A percentile compares a stretch with the other conserved stretches of the same genome.
These are phyloP conservation scores for Hirtodrosophila cameraria DNA, from an alignment of 2,888 invertebrate species.

Conservation along the genomic window DNA sequence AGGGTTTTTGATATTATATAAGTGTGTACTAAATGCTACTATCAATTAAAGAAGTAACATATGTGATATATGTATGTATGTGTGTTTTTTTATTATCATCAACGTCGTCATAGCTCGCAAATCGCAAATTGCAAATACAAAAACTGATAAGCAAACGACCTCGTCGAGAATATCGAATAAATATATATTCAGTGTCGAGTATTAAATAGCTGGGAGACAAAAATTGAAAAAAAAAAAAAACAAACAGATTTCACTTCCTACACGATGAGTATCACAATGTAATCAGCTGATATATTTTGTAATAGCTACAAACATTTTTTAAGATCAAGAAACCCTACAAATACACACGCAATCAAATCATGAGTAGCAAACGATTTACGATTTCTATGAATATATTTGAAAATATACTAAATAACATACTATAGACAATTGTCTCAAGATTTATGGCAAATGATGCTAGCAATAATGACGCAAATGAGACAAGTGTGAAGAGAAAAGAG, in stretches of 20 bases:
- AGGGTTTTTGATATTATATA: conserved; percentile 12
- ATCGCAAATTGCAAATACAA: conserved; percentile 33
- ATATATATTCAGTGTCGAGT: not conserved
- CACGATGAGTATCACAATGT: not conserved
- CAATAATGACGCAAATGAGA: conserved; percentile 57
- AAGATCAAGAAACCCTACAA: conserved; percentile 64
- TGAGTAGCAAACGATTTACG: conserved; percentile 22
- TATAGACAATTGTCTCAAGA: conserved; percentile 34
- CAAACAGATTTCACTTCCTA: conserved; percentile 7
- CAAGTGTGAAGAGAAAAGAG: not conserved
- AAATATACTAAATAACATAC: too few relatives aligned
- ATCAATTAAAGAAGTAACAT: not conserved
- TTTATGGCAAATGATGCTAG: conserved; percentile 40
- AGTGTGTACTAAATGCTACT: conserved; percentile 24
- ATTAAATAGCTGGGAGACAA: conserved; percentile 13
- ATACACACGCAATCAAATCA: conserved; percentile 25
- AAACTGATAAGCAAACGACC: conserved; percentile 41
- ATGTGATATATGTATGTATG: too few relatives aligned
- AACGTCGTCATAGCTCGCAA: not conserved
- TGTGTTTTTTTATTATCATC: conserved; percentile 14
- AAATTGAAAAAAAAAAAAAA: not conserved
- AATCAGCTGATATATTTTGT: conserved; percentile 23
- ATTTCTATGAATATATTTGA: too few relatives aligned
- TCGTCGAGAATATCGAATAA: conserved; percentile 39
- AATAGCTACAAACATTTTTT: conserved; percentile 13